These are phyloP conservation scores for Zeugodacus cucurbitae DNA, from an alignment of 1,140 invertebrate genomes.

Conservation along the genomic window DNA sequence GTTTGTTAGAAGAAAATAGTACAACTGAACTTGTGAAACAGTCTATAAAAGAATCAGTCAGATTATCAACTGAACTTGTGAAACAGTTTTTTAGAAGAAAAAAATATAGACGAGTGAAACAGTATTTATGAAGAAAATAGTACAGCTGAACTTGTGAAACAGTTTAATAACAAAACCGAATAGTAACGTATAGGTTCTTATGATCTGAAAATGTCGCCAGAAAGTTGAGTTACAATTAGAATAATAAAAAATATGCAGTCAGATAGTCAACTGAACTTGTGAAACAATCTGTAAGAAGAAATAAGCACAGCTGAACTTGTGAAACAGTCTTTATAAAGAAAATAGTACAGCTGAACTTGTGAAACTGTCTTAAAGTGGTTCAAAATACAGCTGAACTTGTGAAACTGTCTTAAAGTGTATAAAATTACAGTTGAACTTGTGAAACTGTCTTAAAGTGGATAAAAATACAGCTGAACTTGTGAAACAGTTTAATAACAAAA, in stretches of 20 bases:
- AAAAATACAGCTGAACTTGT: background rate
- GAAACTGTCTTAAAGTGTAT: too few relatives aligned
- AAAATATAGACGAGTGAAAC: too few relatives aligned
- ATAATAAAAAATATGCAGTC: too few relatives aligned
- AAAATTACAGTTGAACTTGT: too few relatives aligned
- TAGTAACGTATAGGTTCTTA: too few relatives aligned
- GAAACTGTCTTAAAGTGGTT: background rate
- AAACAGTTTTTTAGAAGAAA: background rate
- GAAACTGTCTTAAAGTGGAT: too few relatives aligned
- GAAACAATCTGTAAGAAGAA: background rate
- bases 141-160: background rate
- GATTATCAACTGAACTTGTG: background rate
- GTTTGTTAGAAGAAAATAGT: background rate
- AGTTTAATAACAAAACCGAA: too few relatives aligned
- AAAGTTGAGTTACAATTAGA: too few relatives aligned
- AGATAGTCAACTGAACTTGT: background rate
- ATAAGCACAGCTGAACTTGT: background rate
- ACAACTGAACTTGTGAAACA: background rate
- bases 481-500: too few relatives aligned
- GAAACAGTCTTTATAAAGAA: background rate
- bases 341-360: background rate
- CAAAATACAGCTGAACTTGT: too few relatives aligned
- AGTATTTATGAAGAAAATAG: too few relatives aligned
- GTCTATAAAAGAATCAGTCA: background rate
- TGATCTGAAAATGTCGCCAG: too few relatives aligned